Evolutionary conservation across 1,140 invertebrate genomes (phyloP), one percentile per base, ranked within the genome.

Genomic region (Trichonephila clavipes): DNA sequence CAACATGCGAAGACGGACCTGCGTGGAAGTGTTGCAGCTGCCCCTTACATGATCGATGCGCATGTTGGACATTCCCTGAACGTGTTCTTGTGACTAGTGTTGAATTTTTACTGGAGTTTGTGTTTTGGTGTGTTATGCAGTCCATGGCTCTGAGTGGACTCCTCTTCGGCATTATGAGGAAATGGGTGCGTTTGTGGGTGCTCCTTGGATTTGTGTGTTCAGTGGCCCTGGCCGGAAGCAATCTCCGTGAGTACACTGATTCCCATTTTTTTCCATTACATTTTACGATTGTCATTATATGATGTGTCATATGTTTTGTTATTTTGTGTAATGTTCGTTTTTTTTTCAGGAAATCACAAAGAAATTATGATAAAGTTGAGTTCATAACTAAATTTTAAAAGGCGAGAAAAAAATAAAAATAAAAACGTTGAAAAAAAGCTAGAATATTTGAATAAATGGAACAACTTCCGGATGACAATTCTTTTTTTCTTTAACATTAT

Each of bases 151-250:
- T 61, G 28, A 59, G 24, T 28, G 58, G 83, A 59, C 21, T 86
- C 21, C 16, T 28, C 83, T 28, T 16, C 7, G 4, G 34, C 10
- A 24, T 51, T 16, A 28, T 51, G 58, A 28, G 24, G 44, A 24
- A 59, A 59, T 86, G 58, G 34, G 58, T 19, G 12, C 58, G 12
- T 8, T 59, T 86, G n/a, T 58, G 21, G 24, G 6, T 86, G 14
- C 44, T 86, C 24, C 34, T 86, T 28, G 83, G 83, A 86, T 86
- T 86, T 86, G 19, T 86, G 28, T 86, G 12, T 61, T 58, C 59
- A 18, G 12, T 58, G 61, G 83, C 24, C 21, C 4, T 24, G 19
- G 83, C 44, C 8, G 83, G 83, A 14, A 86, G 83, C 58, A 86
- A 86, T 61, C 58, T 86, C 8, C 83, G 83, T 86, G 24, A 86